Base-by-base conservation (phyloP, 2,113 vertebrate genomes). In the Stigmatopora nigra region DNA sequence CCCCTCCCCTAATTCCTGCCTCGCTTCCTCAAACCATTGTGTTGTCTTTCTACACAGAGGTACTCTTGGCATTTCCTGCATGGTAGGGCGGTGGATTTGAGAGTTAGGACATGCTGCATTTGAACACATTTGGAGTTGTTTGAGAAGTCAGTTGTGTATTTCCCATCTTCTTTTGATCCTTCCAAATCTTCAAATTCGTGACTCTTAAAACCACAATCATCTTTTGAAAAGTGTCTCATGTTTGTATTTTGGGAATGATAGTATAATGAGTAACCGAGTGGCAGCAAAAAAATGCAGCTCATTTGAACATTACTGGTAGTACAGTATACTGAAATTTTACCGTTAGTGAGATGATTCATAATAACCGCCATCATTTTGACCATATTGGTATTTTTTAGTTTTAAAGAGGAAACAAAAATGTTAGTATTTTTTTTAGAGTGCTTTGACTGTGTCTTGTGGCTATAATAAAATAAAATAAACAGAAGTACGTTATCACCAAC, bases 11-110 rank as follows among this genome's bases (percentile, higher is more conserved):
- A 45, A 36, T 69, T 84, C 78, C 69, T 71, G 61, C 62, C 72
- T 69, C 62, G 68, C 72, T 79, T 84, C 73, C 77, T 79, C 56
- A 19, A n/a, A 49, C 62, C 53, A 69, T 67, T 74, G 56, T 60
- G 16, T 65, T 3, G 11, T 46, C 22, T 58, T 19, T 59, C 53
- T 60, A 61, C 62, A 49, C 52, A 31, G 16, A 66, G 68, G 38
- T 35, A 9, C 25, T 25, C 17, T 57, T 53, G 65, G 55, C 67
- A 67, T 73, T 73, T 82, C 75, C 70, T 68, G 75, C 53, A 25
- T 13, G 31, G 45, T 20, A 3, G 31, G 55, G 36, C 11, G 14
- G 46, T 11, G 22, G 65, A 41, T 60, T 25, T 19, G 13, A 19
- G 7, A 55, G 3, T 38, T 10, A 16, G 47, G 52, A 44, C 15